Percentiles rank a stretch among this genome's conserved stretches.
These are phyloP conservation scores for Phyto melanocephala DNA, from an alignment of 2,888 invertebrate genomes.

Conservation along the genomic window DNA sequence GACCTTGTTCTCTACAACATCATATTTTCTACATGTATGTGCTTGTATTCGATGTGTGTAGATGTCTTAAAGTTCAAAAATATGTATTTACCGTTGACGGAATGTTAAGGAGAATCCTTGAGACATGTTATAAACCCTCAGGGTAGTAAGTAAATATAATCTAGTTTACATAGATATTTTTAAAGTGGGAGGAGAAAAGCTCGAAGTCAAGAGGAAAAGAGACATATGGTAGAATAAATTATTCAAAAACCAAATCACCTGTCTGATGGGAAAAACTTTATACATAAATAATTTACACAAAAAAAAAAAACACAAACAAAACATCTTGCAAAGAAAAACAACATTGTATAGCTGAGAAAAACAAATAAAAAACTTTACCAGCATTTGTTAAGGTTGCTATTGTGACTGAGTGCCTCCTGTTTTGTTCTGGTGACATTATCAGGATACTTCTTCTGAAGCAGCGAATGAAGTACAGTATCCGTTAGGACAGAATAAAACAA, in stretches of 20 bases:
- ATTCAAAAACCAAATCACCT: conserved; percentile 55
- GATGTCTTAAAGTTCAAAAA: conserved; percentile 19
- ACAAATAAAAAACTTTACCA: background rate
- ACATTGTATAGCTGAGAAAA: background rate
- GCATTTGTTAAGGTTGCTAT: conserved; percentile 31
- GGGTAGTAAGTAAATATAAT: conserved; percentile 37
- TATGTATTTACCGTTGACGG: conserved; percentile 41
- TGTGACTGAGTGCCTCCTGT: background rate
- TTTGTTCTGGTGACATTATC: conserved; percentile 40
- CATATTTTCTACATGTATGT: background rate
- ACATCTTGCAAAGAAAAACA: conserved; percentile 16
- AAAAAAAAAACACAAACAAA: conserved; percentile 36
- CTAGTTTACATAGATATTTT: conserved; percentile 9
- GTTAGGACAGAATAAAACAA: conserved; percentile 4
- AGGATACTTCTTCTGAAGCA: conserved; percentile 41
- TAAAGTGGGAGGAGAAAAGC: background rate
- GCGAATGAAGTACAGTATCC: conserved; percentile 32
- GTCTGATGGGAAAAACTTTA: conserved; percentile 31
- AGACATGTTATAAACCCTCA: conserved; percentile 49
- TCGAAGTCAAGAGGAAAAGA: background rate
- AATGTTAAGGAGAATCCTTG: conserved; percentile 54
- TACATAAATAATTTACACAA: background rate
- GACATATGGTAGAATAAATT: conserved; percentile 21
- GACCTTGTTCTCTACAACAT: conserved; percentile 40
- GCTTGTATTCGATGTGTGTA: background rate